Base-by-base conservation (phyloP, 2,113 vertebrate genomes). In the Condylura cristata region DNA sequence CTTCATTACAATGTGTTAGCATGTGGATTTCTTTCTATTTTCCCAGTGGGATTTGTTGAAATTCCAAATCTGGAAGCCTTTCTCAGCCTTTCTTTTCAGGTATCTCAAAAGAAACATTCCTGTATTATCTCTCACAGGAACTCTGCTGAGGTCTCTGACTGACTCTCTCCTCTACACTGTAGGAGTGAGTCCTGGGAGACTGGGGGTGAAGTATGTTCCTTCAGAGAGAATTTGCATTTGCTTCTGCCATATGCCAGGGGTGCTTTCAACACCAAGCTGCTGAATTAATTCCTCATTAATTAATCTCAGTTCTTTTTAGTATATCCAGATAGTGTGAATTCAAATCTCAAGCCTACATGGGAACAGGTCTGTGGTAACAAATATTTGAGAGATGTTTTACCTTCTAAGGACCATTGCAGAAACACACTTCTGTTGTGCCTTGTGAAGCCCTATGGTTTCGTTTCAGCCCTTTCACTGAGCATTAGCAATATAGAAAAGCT, bases 61-160 rank as follows among this genome's bases (percentile, higher is more conserved):
- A 17, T 86, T 96, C 63, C 28, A 95, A 75, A 66, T 60, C 44
- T 63, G 18, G 44, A 89, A 92, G 93, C 22, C n/a, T n/a, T 71
- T 70, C 74, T 86, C 34, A 76, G 24, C 28, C 44, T 74, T 37
- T 83, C 4, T 68, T 85, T 68, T 78, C 22, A 30, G 7, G 24
- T 41, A 56, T 22, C 17, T 20, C 4, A 20, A 20, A 53, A 48
- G 11, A 48, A 48, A 51, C 34, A 28, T 53, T 63, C 82, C 51
- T 63, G 0, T 17, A 8, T 78, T 24, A 0, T 48, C 1, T 84
- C 39, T 60, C 63, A 41, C 18, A 26, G 6, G 26, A 91, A 61
- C 18, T 53, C 51, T 30, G 8, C 76, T 83, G 75, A 71, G 17
- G 66, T 65, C 37, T 72, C 0, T 71, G 24, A 44, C 46, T 94